Evolutionary conservation across 2,113 vertebrate species (phyloP).

Genomic region (Noctilio leporinus): DNA sequence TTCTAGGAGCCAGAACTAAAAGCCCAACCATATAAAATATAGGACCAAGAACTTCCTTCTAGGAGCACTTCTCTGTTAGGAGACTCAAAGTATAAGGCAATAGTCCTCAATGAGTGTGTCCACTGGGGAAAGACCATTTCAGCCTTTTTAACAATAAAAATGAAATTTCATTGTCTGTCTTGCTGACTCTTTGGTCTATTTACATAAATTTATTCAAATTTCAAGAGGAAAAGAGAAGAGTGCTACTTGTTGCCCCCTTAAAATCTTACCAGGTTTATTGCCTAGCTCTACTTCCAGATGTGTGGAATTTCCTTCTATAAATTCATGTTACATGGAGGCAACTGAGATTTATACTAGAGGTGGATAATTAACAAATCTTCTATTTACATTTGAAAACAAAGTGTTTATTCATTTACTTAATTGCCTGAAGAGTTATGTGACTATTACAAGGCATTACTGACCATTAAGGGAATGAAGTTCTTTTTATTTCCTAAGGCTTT

Average conservation of each 20-base stretch:
- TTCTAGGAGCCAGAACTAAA: background rate
- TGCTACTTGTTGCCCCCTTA: background rate
- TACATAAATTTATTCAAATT: background rate
- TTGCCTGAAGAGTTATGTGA: background rate
- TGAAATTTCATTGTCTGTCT: background rate
- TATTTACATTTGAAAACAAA: constrained; percentile 22
- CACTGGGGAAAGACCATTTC: background rate
- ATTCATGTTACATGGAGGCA: background rate
- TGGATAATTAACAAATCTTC: background rate
- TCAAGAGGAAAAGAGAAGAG: background rate
- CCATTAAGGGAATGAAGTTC: background rate
- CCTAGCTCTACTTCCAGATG: background rate
- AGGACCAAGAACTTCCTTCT: background rate
- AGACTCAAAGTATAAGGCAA: background rate
- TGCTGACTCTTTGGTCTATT: background rate
- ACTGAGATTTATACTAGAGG: background rate
- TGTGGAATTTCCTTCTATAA: background rate
- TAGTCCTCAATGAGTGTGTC: background rate
- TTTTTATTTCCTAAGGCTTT: background rate
- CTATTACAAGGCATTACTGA: background rate
- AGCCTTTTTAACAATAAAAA: constrained; percentile 7
- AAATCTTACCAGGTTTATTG: background rate
- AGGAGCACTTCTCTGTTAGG: background rate
- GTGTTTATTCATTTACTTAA: background rate
- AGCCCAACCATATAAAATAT: background rate